phyloP scores from a whole-genome alignment of 2,888 invertebrate genomes.

The Acronicta alni region DNA sequence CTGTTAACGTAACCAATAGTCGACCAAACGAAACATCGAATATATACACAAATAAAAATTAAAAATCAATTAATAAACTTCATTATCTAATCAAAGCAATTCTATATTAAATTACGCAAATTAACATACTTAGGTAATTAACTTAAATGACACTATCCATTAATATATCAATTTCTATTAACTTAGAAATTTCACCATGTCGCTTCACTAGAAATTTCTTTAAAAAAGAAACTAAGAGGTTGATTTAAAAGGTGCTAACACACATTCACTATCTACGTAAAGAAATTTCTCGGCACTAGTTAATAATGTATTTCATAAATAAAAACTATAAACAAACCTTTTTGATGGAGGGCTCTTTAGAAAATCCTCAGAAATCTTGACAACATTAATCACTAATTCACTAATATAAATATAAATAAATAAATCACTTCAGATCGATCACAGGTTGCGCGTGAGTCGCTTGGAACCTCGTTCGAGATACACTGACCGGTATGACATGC shows the following conservation, averaged over 20 bases:
- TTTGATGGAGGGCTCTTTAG: background rate
- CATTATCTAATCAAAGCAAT: too few species aligned
- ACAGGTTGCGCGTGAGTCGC: slow-evolving; percentile 37
- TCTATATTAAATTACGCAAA: background rate
- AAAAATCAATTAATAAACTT: background rate
- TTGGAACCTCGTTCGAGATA: slow-evolving; percentile 26
- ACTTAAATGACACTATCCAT: background rate
- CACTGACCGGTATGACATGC: slow-evolving; percentile 28
- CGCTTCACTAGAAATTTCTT: background rate
- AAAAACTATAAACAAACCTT: background rate
- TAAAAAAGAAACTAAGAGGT: background rate
- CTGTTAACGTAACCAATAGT: too few species aligned
- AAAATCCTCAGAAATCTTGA: slow-evolving; percentile 4
- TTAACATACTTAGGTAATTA: background rate
- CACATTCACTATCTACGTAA: background rate
- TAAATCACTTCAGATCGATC: slow-evolving; percentile 15
- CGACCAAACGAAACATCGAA: too few species aligned
- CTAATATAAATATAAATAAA: background rate
- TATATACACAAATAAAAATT: too few species aligned
- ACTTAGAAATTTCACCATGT: too few species aligned
- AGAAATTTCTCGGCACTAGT: background rate
- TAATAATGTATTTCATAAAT: background rate
- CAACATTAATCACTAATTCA: slow-evolving; percentile 7
- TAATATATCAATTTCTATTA: too few species aligned
- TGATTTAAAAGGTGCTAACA: background rate